Evolutionary conservation across 2,888 invertebrate species (phyloP).

Genomic region (Thelaira solivaga): DNA sequence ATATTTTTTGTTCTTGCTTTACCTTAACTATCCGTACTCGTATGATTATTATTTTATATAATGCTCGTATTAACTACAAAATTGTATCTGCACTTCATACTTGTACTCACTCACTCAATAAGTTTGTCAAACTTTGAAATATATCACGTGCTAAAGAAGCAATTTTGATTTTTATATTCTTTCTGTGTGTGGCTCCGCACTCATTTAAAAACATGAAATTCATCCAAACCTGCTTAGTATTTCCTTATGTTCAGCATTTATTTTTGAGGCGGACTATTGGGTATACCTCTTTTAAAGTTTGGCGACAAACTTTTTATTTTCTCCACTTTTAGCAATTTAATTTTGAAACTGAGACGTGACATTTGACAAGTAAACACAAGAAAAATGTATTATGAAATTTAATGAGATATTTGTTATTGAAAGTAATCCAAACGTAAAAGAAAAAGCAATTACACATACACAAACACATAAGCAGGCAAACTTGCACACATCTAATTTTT

Average conservation of each 20-base stretch:
- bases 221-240: neutral
- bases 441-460: constrained; percentile 23
- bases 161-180: constrained; percentile 62
- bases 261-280: constrained; percentile 20
- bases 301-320: constrained; percentile 53
- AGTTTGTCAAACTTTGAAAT: constrained; percentile 59
- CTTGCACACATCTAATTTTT: neutral
- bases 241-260: neutral
- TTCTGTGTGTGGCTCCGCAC: neutral
- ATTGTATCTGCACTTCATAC: neutral
- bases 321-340: constrained; percentile 46
- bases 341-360: constrained; percentile 58
- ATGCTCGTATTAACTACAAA: no score
- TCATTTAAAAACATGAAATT: neutral
- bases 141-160: constrained; percentile 65
- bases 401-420: constrained; percentile 60
- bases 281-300: constrained; percentile 48
- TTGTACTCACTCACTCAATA: constrained; percentile 22
- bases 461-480: neutral
- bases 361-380: constrained; percentile 39
- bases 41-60: neutral
- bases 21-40: constrained; percentile 3
- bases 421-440: constrained; percentile 46
- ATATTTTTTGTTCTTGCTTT: neutral
- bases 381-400: constrained; percentile 54